Percentiles rank a stretch among this genome's conserved stretches.
These are phyloP conservation scores for Temnothorax rugatulus DNA, from an alignment of 2,888 invertebrate species.

Conservation along the genomic window DNA sequence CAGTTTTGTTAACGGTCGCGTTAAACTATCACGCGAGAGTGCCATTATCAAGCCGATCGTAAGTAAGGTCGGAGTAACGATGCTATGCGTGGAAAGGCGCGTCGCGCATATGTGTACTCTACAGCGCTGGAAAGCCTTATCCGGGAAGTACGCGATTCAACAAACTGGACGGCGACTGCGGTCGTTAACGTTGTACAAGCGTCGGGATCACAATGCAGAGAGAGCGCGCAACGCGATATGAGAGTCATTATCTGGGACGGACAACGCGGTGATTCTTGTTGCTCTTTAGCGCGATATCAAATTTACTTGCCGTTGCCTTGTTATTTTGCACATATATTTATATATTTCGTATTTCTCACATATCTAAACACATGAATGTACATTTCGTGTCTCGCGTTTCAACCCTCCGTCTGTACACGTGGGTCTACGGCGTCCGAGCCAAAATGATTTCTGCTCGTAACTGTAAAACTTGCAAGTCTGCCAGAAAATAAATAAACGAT, in stretches of 20 bases:
- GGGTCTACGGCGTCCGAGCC: too few relatives aligned
- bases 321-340: not conserved
- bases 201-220: constrained; percentile 53
- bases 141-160: constrained; percentile 41
- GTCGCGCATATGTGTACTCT: constrained; percentile 36
- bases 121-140: constrained; percentile 35
- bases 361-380: not conserved
- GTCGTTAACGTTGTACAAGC: constrained; percentile 45
- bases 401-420: too few relatives aligned
- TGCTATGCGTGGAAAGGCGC: constrained; percentile 60
- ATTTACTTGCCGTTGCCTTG: constrained; percentile 45
- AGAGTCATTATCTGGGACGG: constrained; percentile 56
- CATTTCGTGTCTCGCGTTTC: not conserved
- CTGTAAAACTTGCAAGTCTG: too few relatives aligned
- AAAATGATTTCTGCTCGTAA: too few relatives aligned
- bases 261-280: constrained; percentile 32
- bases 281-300: constrained; percentile 21
- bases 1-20: constrained; percentile 82
- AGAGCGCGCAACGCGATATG: constrained; percentile 54
- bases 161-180: constrained; percentile 43
- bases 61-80: constrained; percentile 72
- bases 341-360: not conserved
- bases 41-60: constrained; percentile 80
- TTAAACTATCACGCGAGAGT: constrained; percentile 83
- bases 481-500: too few relatives aligned